phyloP scores from a whole-genome alignment of 2,797 vertebrate genomes.

The Oreochromis grahami region DNA sequence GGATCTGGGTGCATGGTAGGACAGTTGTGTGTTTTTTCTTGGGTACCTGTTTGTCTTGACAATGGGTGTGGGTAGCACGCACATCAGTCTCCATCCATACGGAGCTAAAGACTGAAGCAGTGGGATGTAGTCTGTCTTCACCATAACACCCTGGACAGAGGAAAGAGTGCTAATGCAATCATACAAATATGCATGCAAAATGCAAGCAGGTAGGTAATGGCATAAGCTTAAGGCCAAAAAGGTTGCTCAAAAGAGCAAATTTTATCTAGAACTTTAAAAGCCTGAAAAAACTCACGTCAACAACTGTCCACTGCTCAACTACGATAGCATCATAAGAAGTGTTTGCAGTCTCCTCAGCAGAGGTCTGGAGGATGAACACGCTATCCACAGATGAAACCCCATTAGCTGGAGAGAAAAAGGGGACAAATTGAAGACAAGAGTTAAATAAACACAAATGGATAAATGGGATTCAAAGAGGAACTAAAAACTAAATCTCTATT shows the following conservation, averaged over 20 bases:
- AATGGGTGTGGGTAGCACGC: constrained; percentile 90
- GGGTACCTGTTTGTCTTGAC: constrained; percentile 90
- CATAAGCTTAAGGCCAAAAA: constrained; percentile 6
- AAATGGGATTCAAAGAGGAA: constrained; percentile 17
- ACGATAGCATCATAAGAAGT: constrained; percentile 92
- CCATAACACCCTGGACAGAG: constrained; percentile 81
- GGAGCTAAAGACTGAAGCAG: constrained; percentile 90
- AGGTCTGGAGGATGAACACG: constrained; percentile 90
- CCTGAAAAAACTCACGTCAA: constrained; percentile 71
- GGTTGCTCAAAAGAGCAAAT: constrained; percentile 12
- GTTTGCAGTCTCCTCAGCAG: constrained; percentile 74
- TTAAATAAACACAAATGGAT: constrained; percentile 14
- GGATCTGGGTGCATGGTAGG: not conserved
- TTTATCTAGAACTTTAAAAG: constrained; percentile 13
- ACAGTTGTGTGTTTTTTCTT: not conserved
- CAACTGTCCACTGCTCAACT: constrained; percentile 95
- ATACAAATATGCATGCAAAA: too few relatives aligned
- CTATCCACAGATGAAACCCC: constrained; percentile 84
- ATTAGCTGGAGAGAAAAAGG: constrained; percentile 72
- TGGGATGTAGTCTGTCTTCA: constrained; percentile 91
- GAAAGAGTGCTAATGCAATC: not conserved
- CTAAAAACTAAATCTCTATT: constrained; percentile 17
- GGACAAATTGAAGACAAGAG: not conserved
- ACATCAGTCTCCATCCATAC: constrained; percentile 93
- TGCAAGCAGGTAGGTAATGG: not conserved